phyloP scores from a whole-genome alignment of 2,797 vertebrate species.

The Enteromius afrohamiltoni region DNA sequence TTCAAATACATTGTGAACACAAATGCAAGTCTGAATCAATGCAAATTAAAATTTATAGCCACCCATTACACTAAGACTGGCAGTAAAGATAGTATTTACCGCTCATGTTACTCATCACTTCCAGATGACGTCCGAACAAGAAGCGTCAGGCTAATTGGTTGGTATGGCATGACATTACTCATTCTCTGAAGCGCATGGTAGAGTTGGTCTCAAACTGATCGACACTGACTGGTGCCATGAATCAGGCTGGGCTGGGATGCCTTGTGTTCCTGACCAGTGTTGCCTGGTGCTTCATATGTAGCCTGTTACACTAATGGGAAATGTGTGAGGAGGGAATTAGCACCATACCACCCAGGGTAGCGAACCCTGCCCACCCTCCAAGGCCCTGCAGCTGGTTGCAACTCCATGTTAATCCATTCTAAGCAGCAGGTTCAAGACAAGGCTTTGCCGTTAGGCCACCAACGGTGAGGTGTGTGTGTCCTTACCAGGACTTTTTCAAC shows the following conservation, averaged over 20 bases:
- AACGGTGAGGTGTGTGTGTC: slow-evolving; percentile 62
- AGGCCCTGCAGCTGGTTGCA: slow-evolving; percentile 76
- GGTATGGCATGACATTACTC: slow-evolving; percentile 50
- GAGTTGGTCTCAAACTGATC: slow-evolving; percentile 42
- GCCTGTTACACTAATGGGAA: slow-evolving; percentile 79
- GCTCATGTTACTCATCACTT: slow-evolving; percentile 22
- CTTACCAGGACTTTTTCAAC: slow-evolving; percentile 28
- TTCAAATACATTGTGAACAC: too few species aligned
- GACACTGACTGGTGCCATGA: slow-evolving; percentile 57
- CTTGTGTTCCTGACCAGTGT: slow-evolving; percentile 71
- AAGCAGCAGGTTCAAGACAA: slow-evolving; percentile 78
- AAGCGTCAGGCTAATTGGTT: slow-evolving; percentile 48
- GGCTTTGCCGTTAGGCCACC: slow-evolving; percentile 81
- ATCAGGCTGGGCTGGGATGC: slow-evolving; percentile 52
- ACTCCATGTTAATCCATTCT: slow-evolving; percentile 77
- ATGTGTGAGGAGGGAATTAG: slow-evolving; percentile 75
- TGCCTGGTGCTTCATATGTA: slow-evolving; percentile 72
- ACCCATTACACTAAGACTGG: slow-evolving; percentile 17
- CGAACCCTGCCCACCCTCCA: slow-evolving; percentile 50
- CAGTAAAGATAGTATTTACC: slow-evolving; percentile 34
- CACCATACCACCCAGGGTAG: slow-evolving; percentile 76
- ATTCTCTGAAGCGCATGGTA: slow-evolving; percentile 30
- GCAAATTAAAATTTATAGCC: background rate
- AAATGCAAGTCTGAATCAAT: background rate
- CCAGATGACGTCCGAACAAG: slow-evolving; percentile 17